phyloP scores from a whole-genome alignment of 2,113 vertebrate species.

The Epinephelus fuscoguttatus region DNA sequence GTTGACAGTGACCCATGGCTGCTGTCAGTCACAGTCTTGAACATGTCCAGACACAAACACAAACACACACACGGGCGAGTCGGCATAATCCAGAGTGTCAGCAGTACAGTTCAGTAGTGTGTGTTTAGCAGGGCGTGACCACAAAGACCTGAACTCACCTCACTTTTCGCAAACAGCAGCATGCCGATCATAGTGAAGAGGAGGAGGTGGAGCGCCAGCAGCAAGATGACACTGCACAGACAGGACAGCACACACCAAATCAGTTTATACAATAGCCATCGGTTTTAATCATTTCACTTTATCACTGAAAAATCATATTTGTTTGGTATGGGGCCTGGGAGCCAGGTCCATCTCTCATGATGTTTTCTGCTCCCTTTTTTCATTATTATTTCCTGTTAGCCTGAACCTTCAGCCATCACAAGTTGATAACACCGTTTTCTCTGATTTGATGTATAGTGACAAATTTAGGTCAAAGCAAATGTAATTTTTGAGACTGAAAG shows the following conservation, averaged over 20 bases:
- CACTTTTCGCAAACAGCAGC: conserved; percentile 91
- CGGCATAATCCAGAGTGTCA: neutral
- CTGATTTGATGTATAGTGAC: no score
- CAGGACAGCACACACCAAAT: conserved; percentile 11
- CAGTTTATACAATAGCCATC: neutral
- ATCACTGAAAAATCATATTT: neutral
- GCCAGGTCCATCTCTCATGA: no score
- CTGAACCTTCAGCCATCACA: no score
- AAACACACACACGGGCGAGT: neutral
- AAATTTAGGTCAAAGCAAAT: no score
- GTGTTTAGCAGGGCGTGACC: neutral
- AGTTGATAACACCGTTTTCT: no score
- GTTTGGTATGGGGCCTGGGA: no score
- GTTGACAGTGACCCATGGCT: neutral
- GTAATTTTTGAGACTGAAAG: no score
- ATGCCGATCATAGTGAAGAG: conserved; percentile 96
- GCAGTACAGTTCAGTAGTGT: neutral
- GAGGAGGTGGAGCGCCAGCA: conserved; percentile 91
- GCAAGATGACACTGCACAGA: conserved; percentile 89
- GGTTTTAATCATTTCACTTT: neutral
- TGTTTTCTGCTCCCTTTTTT: no score
- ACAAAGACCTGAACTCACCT: conserved; percentile 82
- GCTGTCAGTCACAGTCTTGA: neutral
- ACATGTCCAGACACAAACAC: neutral
- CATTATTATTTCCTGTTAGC: no score